Conservation (phyloP, 2,113 vertebrate genomes). For the Eupsittula cactorum region DNA sequence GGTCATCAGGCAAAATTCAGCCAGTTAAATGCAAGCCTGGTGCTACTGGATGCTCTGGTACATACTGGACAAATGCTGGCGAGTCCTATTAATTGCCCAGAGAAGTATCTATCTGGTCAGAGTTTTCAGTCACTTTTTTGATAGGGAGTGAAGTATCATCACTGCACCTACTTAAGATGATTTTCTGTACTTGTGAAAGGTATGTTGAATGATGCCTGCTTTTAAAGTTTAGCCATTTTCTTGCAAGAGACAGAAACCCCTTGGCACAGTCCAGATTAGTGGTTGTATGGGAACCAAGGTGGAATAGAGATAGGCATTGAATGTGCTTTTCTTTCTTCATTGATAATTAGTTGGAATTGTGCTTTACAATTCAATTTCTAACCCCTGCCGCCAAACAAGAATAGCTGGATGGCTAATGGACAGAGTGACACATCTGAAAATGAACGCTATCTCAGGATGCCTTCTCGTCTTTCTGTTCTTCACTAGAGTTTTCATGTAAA, state of each 20-base stretch:
- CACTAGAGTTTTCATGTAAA: background rate
- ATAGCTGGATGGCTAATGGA: background rate
- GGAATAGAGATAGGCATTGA: background rate
- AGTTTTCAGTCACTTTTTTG: background rate
- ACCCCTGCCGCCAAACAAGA: background rate
- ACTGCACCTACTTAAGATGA: background rate
- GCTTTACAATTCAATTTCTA: background rate
- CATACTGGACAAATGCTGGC: background rate
- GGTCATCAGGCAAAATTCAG: background rate
- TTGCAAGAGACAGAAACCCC: background rate
- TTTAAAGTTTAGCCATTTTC: background rate
- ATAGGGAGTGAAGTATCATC: background rate
- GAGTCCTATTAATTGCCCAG: background rate
- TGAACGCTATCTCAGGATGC: background rate
- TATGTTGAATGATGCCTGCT: background rate
- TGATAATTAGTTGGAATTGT: background rate
- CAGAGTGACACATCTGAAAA: background rate
- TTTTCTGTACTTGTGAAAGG: background rate
- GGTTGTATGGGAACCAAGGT: background rate
- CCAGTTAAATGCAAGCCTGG: background rate
- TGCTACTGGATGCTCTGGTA: background rate
- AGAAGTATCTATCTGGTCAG: background rate
- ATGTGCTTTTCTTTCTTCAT: background rate
- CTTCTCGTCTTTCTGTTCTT: background rate
- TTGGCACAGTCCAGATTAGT: background rate